Evolutionary conservation across 2,797 vertebrate genomes (phyloP).

Genomic region (Melopsittacus undulatus): DNA sequence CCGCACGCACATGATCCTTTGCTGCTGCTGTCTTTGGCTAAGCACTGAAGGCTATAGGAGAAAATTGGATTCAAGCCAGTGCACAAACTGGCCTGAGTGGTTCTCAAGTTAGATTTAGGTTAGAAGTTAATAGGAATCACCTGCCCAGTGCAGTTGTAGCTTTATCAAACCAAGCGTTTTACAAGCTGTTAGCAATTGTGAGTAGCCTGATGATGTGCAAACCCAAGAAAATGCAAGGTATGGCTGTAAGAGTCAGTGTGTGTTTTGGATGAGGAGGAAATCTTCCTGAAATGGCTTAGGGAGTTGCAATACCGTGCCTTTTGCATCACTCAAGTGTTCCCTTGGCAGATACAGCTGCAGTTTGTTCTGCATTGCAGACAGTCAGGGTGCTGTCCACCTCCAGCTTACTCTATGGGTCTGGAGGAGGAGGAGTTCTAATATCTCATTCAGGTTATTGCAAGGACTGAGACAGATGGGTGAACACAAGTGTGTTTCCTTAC

Average conservation of each 20-base stretch:
- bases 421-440: neutral
- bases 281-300: neutral
- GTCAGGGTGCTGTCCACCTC: neutral
- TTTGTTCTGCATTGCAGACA: accelerated
- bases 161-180: neutral
- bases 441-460: neutral
- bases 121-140: neutral
- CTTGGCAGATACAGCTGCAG: neutral
- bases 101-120: accelerated
- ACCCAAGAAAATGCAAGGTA: neutral
- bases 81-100: neutral
- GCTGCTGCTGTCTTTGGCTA: neutral
- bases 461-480: accelerated
- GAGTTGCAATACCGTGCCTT: neutral
- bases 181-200: neutral
- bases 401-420: accelerated
- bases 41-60: conserved; percentile 21
- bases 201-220: neutral
- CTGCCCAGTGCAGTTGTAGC: neutral
- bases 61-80: neutral
- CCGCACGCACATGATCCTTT: neutral
- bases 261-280: neutral
- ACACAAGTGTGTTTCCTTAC: neutral
- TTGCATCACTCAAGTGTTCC: neutral
- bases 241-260: accelerated